These are phyloP conservation scores for Mesorhabditis spiculigera DNA, from an alignment of 2,888 invertebrate species.

Conservation along the genomic window DNA sequence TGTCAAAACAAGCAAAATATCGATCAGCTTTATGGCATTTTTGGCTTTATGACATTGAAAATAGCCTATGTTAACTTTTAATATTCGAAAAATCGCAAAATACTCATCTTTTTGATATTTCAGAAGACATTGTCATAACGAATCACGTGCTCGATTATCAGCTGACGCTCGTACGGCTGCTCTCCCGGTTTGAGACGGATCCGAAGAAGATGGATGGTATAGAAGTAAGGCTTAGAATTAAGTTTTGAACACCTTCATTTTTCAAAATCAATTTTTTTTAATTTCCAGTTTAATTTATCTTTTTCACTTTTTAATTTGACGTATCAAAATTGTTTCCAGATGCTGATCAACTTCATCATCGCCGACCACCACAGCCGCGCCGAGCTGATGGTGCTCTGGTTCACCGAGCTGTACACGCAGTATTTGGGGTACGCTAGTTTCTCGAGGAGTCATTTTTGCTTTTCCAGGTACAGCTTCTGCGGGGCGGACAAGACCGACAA, in stretches of 20 bases:
- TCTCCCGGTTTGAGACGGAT: slow-evolving; percentile 37
- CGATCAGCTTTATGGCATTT: too few relatives aligned
- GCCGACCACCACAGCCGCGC: slow-evolving; percentile 78
- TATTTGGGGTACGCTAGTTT: slow-evolving; percentile 69
- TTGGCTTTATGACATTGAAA: too few relatives aligned
- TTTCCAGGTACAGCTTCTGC: not conserved
- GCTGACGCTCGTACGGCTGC: slow-evolving; percentile 45
- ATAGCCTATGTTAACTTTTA: too few relatives aligned
- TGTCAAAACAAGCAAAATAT: too few relatives aligned
- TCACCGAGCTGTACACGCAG: slow-evolving; percentile 84
- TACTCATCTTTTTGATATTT: too few relatives aligned
- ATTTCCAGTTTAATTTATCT: not conserved
- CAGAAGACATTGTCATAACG: too few relatives aligned
- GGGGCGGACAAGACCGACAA: too few relatives aligned
- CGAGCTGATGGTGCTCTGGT: slow-evolving; percentile 86
- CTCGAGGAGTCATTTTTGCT: not conserved
- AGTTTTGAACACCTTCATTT: not conserved
- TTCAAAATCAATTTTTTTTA: not conserved
- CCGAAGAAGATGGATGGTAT: slow-evolving; percentile 31
- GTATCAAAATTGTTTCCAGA: not conserved
- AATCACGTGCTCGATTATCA: slow-evolving; percentile 18
- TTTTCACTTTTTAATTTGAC: not conserved
- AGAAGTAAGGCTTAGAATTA: too few relatives aligned
- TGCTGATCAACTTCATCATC: slow-evolving; percentile 69
- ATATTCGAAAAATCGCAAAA: too few relatives aligned